Base-by-base conservation (phyloP, 2,113 vertebrate genomes). In the Dipodomys stephensi region DNA sequence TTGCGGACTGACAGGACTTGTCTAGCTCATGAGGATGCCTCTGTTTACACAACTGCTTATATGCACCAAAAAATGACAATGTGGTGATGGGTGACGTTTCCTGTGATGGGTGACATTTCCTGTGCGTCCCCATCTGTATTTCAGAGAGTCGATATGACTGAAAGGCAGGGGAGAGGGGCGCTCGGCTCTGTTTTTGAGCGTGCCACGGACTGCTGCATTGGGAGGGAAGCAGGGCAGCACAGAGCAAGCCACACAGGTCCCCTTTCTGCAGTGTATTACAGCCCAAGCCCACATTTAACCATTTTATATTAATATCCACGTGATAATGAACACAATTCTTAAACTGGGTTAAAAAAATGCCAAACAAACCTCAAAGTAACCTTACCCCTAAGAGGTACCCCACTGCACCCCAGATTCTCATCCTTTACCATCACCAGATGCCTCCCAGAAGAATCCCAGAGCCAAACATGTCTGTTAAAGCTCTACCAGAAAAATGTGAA, bases 381-480 rank as follows among this genome's bases (percentile, higher is more conserved):
- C 53, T 72, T 78, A 53, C 28, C 60, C 23, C 19, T 0, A 22
- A 60, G 19, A 49, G 2, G 11, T 27, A 57, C 22, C 84, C 49
- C 46, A 13, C 39, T 67, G 46, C 11, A 79, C 49, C 13, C 23
- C n/a, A 60, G 80, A 60, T 27, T 25, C 32, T 44, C 7, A 53
- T 4, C 19, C 22, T 8, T 9, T 32, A 7, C 49, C 49, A 0
- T n/a, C 65, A 71, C 81, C 44, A 60, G 13, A 39, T 13, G 49
- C 19, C 2, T 46, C 87, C 20, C 46, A 60, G 46, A 25, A 49
- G 30, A 73, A 92, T 85, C 4, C 53, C 62, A 86, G 86, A 91
- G 72, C 28, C 83, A 94, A 93, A 65, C 10, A 32, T 60, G 53
- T 53, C 87, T 83, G 23, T 80, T 60, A 93, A 67, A 91, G 68